Percentiles rank a stretch among this genome's conserved stretches.
Evolutionary conservation across 2,113 vertebrate species (phyloP).

Genomic region (Gambusia affinis): DNA sequence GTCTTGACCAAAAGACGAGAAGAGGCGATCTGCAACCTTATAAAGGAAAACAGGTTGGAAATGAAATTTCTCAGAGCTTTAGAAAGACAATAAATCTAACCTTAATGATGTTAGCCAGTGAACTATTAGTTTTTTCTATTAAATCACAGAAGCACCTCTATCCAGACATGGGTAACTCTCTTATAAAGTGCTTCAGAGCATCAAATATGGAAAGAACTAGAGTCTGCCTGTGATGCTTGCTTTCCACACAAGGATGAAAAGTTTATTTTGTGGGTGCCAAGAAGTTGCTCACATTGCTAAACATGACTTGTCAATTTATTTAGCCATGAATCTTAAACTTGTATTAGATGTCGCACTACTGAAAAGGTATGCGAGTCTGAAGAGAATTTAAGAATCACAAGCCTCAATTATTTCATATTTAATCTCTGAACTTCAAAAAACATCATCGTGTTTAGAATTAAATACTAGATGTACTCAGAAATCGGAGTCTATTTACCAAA

Average conservation of each 20-base stretch:
- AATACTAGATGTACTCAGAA: too few species aligned
- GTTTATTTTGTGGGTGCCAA: neutral
- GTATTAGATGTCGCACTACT: neutral
- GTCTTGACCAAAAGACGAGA: constrained; percentile 98
- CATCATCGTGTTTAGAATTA: too few species aligned
- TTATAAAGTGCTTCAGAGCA: neutral
- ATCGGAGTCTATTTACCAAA: too few species aligned
- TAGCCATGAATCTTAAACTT: neutral
- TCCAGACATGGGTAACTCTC: neutral
- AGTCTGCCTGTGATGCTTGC: neutral
- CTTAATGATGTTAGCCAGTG: neutral
- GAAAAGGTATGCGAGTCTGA: neutral
- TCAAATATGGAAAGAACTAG: neutral
- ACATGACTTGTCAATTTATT: neutral
- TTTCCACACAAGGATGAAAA: neutral
- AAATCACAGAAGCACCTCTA: neutral
- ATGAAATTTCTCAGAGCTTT: neutral
- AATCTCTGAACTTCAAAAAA: too few species aligned
- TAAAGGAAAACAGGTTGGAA: neutral
- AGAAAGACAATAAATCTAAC: neutral
- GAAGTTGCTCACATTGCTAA: neutral
- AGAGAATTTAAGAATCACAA: too few species aligned
- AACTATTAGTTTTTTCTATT: neutral
- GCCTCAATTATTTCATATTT: too few species aligned
- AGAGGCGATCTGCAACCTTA: constrained; percentile 96